Conservation (phyloP, 2,888 invertebrate species). For the Torymus tubicola region DNA sequence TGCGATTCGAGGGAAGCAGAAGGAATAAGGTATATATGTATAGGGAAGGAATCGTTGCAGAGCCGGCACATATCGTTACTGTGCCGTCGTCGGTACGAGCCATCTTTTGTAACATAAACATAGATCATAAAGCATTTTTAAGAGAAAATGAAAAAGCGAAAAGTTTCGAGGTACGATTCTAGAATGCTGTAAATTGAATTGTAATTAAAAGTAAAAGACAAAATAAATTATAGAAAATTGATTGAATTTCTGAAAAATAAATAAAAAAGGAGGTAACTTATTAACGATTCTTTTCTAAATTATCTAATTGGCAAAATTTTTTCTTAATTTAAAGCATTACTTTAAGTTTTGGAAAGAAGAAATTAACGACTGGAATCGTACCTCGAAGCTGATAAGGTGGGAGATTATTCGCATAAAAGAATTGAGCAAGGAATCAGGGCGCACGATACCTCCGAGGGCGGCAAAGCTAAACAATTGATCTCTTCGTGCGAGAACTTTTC, state of each 20-base stretch:
- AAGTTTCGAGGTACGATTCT: constrained; percentile 42
- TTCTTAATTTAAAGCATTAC: background rate
- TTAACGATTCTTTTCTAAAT: background rate
- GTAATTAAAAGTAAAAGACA: no score
- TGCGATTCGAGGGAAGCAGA: constrained; percentile 12
- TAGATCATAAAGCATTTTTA: constrained; percentile 30
- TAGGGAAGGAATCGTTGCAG: constrained; percentile 45
- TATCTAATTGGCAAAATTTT: background rate
- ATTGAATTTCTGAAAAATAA: no score
- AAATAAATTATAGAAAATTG: no score
- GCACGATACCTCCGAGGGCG: constrained; percentile 25
- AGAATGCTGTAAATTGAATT: no score
- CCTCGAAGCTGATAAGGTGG: constrained; percentile 9
- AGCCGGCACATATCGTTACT: constrained; percentile 43
- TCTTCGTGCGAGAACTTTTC: constrained; percentile 61
- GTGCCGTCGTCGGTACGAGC: background rate
- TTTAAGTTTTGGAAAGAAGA: background rate
- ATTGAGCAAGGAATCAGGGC: constrained; percentile 34
- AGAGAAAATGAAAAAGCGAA: constrained; percentile 49
- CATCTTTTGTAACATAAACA: constrained; percentile 29
- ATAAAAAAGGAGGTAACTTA: no score
- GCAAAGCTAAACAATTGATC: constrained; percentile 44
- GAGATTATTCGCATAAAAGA: constrained; percentile 53
- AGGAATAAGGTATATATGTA: background rate
- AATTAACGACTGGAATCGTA: constrained; percentile 30